Conservation (phyloP, 2,797 vertebrate species). For the Ammospiza maritima region DNA sequence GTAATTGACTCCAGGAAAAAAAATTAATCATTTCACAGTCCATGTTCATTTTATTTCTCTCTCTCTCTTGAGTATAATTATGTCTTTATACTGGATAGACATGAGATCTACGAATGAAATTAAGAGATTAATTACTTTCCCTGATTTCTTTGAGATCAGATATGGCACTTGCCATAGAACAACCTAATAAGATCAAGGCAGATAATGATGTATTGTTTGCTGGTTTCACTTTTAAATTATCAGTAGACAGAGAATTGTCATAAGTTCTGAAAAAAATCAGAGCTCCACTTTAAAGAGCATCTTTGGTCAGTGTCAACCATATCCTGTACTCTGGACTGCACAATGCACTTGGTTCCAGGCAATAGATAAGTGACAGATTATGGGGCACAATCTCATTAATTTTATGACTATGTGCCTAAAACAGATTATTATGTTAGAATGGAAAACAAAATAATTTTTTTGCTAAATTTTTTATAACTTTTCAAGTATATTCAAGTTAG, state of each 20-base stretch:
- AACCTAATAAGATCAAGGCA: background rate
- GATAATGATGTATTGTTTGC: background rate
- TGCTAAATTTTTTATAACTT: background rate
- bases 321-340: background rate
- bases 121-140: constrained; percentile 57
- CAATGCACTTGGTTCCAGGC: background rate
- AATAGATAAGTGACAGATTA: background rate
- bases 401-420: background rate
- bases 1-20: constrained; percentile 55
- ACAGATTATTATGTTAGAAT: background rate
- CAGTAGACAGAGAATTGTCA: background rate
- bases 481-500: background rate
- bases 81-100: constrained; percentile 49
- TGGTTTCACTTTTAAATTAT: background rate
- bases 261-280: background rate
- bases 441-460: background rate
- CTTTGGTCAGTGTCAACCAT: background rate
- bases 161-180: background rate
- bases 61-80: constrained; percentile 36
- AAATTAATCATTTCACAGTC: constrained; percentile 55
- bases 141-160: constrained; percentile 36
- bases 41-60: constrained; percentile 55
- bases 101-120: constrained; percentile 10
- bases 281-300: background rate
- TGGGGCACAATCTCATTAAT: background rate